A percentile compares a stretch with the other conserved stretches of the same genome.
Conservation (phyloP, 2,113 vertebrate species). For the Alexandromys fortis region DNA sequence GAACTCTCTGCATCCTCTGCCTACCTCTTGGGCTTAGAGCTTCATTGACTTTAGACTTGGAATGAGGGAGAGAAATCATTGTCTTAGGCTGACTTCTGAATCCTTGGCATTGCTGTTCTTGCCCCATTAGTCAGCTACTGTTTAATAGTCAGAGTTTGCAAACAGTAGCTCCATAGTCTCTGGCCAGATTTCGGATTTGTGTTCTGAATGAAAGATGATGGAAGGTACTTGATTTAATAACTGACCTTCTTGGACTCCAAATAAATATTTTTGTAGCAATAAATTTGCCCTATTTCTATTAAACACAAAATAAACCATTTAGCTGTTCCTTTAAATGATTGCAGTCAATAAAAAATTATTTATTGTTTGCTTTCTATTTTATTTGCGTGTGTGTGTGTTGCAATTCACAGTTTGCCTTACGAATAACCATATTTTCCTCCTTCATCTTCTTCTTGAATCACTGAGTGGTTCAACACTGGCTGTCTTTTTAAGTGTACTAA, state of each 20-base stretch:
- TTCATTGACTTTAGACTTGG: neutral
- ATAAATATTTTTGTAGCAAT: neutral
- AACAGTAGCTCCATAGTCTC: neutral
- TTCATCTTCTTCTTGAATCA: slow-evolving; percentile 27
- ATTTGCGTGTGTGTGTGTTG: neutral
- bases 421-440: neutral
- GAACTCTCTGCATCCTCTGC: neutral
- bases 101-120: neutral
- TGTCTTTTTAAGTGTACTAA: slow-evolving; percentile 27
- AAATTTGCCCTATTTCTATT: neutral
- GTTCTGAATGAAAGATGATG: neutral
- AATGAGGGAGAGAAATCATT: neutral
- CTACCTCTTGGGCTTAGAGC: neutral
- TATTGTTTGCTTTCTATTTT: neutral
- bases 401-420: neutral
- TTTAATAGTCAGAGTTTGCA: neutral
- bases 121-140: neutral
- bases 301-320: neutral
- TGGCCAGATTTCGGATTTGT: neutral
- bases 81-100: neutral
- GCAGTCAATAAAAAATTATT: neutral
- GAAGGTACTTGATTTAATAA: neutral
- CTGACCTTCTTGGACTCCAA: neutral
- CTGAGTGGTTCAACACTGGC: slow-evolving; percentile 7
- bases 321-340: neutral